These are phyloP conservation scores for Anoncus sp. DNA, from an alignment of 2,888 invertebrate genomes.

Conservation along the genomic window DNA sequence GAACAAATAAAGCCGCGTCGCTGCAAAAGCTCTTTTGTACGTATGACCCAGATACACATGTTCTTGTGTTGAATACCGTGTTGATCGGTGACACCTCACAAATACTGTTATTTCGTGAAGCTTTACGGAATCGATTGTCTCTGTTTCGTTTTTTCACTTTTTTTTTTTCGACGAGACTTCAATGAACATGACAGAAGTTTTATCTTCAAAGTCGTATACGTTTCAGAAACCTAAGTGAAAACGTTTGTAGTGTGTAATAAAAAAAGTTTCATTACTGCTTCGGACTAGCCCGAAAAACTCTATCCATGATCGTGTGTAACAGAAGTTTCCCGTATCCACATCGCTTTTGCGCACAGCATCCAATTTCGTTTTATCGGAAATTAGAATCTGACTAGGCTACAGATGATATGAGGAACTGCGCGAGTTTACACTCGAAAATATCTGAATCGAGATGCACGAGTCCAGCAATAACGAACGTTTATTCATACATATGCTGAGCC, in stretches of 20 bases:
- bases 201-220: neutral
- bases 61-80: neutral
- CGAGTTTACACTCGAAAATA: slow-evolving; percentile 1
- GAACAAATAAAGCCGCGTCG: neutral
- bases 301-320: slow-evolving; percentile 5
- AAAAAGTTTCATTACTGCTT: too few species aligned
- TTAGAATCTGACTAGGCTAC: too few species aligned
- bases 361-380: slow-evolving; percentile 7
- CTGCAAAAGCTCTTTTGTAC: neutral
- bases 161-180: neutral
- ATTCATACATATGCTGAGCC: neutral
- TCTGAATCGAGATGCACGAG: slow-evolving; percentile 5
- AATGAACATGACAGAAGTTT: neutral
- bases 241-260: slow-evolving; percentile 1
- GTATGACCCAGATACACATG: neutral
- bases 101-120: neutral
- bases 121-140: too few species aligned
- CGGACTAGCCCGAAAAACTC: neutral
- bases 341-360: slow-evolving; percentile 4
- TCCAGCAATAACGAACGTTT: neutral
- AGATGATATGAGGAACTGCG: neutral
- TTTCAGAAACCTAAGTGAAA: neutral
- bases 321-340: slow-evolving; percentile 1
- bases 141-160: neutral
- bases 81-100: neutral